Conservation (phyloP, 2,113 vertebrate genomes). For the Rhipidura dahli region DNA sequence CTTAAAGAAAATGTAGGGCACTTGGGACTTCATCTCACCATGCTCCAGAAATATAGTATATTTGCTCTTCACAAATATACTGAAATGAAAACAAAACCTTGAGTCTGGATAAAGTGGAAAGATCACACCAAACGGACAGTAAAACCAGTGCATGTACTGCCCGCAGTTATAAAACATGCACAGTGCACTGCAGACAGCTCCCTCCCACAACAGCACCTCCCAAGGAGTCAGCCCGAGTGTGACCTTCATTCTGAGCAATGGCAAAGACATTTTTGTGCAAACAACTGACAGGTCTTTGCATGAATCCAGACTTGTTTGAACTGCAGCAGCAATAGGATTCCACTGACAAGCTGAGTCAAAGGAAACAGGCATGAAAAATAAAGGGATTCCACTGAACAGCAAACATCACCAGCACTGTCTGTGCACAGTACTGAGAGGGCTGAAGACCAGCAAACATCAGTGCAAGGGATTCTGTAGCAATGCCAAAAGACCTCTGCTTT, state of each 20-base stretch:
- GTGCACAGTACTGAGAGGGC: not conserved
- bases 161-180: not conserved
- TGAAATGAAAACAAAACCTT: not conserved
- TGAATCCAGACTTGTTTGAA: not conserved
- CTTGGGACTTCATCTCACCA: not conserved
- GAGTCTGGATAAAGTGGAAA: not conserved
- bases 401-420: not conserved
- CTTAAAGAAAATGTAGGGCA: not conserved
- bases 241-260: not conserved
- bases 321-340: not conserved
- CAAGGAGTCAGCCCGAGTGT: not conserved
- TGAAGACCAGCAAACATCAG: not conserved
- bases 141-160: not conserved
- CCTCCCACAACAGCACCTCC: not conserved
- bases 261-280: not conserved
- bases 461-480: not conserved
- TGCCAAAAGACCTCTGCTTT: not conserved
- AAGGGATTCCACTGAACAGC: not conserved
- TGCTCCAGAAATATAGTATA: not conserved
- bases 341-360: not conserved
- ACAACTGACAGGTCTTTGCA: not conserved
- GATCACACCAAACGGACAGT: not conserved
- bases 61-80: not conserved
- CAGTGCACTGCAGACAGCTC: not conserved
- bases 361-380: not conserved